phyloP scores from a whole-genome alignment of 30 jellyfish, hydroid and myxozoan species.

The Pelagia noctiluca region DNA sequence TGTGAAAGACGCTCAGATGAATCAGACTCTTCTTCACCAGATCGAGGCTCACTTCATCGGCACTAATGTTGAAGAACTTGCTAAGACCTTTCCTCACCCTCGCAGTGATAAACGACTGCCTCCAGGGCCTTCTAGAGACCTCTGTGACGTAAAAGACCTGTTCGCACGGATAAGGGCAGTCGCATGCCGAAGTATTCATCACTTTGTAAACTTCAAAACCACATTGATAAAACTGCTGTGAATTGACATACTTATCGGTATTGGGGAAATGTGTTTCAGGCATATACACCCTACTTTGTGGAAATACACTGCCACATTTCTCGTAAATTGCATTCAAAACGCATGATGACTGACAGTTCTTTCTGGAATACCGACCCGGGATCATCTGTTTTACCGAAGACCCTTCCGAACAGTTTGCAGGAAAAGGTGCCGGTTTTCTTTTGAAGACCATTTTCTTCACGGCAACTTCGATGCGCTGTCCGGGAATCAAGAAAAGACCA shows the following conservation, averaged over 20 bases:
- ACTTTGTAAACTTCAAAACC: neutral
- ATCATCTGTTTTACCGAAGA: neutral
- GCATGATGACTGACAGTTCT: neutral
- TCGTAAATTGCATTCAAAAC: neutral
- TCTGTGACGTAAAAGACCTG: neutral
- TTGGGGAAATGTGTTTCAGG: neutral
- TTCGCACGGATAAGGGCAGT: neutral
- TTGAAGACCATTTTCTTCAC: neutral
- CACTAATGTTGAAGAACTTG: neutral
- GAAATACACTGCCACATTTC: neutral
- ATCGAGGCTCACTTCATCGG: neutral
- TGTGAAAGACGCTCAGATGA: neutral
- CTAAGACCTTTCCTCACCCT: neutral
- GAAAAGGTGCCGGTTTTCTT: neutral
- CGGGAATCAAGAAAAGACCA: neutral
- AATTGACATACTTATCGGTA: neutral
- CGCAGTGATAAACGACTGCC: neutral
- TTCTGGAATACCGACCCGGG: neutral
- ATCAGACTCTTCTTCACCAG: constrained; percentile 5
- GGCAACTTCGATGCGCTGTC: neutral
- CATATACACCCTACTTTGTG: neutral
- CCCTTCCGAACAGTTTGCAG: neutral
- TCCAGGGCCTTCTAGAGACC: neutral
- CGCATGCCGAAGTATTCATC: neutral
- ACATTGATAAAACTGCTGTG: neutral